These are phyloP conservation scores for Ardeotis arabs DNA, from an alignment of 2,113 vertebrate genomes.

Conservation along the genomic window DNA sequence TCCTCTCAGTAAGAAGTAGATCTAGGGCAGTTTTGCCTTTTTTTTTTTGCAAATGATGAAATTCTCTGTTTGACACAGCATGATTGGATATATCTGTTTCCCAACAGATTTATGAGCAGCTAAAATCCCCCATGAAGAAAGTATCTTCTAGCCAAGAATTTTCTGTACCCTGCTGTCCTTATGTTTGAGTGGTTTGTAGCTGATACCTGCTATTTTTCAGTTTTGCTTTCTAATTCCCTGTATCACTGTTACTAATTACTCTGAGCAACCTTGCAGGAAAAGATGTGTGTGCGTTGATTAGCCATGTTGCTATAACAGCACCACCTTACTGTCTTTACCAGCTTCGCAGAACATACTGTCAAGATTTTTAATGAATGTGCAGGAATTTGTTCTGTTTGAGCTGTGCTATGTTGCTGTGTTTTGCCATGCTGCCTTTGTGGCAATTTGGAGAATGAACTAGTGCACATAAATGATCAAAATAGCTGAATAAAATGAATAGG, in stretches of 20 bases:
- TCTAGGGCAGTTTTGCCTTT: constrained; percentile 18
- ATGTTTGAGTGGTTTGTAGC: constrained; percentile 23
- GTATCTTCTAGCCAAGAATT: constrained; percentile 42
- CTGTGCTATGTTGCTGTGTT: background rate
- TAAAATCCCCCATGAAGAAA: constrained; percentile 55
- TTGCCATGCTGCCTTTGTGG: background rate
- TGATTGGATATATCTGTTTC: constrained; percentile 30
- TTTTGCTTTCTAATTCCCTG: background rate
- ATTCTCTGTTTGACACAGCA: constrained; percentile 37
- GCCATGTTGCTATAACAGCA: background rate
- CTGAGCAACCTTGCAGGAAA: constrained; percentile 18
- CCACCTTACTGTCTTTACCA: background rate
- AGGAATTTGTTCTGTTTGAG: background rate
- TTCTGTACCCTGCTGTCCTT: constrained; percentile 42
- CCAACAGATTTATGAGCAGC: constrained; percentile 57
- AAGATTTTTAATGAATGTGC: background rate
- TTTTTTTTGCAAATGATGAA: constrained; percentile 2
- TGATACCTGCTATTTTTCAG: constrained; percentile 27
- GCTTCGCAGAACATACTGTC: background rate
- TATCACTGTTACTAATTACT: constrained; percentile 33
- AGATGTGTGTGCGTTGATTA: background rate
- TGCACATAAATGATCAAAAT: background rate
- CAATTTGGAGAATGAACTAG: background rate
- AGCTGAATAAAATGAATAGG: background rate
- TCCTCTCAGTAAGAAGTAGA: background rate